Conservation (phyloP, 2,113 vertebrate species). For the Podarcis muralis region DNA sequence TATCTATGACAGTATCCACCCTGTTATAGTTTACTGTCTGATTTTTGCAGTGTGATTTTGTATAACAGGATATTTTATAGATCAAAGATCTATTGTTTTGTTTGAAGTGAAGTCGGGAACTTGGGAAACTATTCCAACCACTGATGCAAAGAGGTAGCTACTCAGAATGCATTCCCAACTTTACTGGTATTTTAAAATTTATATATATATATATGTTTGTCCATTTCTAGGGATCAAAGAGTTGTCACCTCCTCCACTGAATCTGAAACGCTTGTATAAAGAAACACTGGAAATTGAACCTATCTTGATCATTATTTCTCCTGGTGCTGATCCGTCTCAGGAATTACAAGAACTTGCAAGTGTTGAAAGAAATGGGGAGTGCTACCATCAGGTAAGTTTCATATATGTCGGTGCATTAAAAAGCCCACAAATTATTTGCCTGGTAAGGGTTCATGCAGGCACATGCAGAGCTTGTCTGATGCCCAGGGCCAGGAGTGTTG, state of each 20-base stretch:
- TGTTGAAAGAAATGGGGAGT: constrained; percentile 82
- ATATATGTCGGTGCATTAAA: neutral
- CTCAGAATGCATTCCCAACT: neutral
- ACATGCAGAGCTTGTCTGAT: no score
- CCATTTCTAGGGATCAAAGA: constrained; percentile 87
- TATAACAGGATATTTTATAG: neutral
- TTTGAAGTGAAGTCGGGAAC: neutral
- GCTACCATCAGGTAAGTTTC: constrained; percentile 87
- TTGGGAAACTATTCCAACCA: neutral
- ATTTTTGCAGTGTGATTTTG: constrained; percentile 6
- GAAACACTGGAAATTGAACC: constrained; percentile 93
- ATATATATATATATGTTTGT: constrained; percentile 32
- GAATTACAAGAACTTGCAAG: constrained; percentile 92
- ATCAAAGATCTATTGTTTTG: neutral
- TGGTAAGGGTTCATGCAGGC: neutral
- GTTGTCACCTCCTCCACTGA: constrained; percentile 89
- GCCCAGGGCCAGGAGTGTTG: no score
- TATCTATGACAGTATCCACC: neutral
- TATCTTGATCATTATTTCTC: constrained; percentile 94
- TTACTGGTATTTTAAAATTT: constrained; percentile 19
- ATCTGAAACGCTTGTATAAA: constrained; percentile 87
- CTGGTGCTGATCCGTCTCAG: constrained; percentile 96
- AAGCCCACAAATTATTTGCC: neutral
- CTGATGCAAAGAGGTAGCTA: neutral
- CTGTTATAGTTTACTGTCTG: neutral